Conservation (phyloP, 2,797 vertebrate genomes). For the Rhinella marina region DNA sequence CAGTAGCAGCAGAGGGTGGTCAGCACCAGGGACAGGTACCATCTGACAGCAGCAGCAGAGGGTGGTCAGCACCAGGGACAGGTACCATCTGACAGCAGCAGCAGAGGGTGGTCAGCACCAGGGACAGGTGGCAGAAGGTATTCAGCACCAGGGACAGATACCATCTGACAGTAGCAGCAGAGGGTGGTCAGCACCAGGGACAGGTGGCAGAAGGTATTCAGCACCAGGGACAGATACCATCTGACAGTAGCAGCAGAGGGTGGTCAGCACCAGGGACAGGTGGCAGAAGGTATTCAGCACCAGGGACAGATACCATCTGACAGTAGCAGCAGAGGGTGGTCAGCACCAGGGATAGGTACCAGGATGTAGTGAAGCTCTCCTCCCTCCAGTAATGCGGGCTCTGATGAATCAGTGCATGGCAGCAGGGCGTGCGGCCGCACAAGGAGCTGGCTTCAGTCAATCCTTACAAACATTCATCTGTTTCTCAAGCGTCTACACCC, state of each 20-base stretch:
- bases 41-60: too few species aligned
- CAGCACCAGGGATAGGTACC: slow-evolving; percentile 5
- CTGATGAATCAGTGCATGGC: not conserved
- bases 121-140: too few species aligned
- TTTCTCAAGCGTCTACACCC: slow-evolving; percentile 11
- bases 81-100: too few species aligned
- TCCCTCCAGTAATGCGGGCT: not conserved
- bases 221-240: not conserved
- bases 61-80: too few species aligned
- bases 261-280: not conserved
- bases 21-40: too few species aligned
- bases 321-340: not conserved
- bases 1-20: too few species aligned
- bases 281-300: not conserved
- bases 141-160: too few species aligned
- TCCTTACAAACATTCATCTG: not conserved
- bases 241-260: not conserved
- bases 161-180: too few species aligned
- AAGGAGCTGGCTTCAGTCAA: not conserved
- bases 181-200: too few species aligned
- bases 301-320: not conserved
- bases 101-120: too few species aligned
- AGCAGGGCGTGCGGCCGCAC: not conserved
- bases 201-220: not conserved
- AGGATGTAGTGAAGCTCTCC: not conserved